phyloP scores from a whole-genome alignment of 1,140 invertebrate genomes.

The Papilio polytes region DNA sequence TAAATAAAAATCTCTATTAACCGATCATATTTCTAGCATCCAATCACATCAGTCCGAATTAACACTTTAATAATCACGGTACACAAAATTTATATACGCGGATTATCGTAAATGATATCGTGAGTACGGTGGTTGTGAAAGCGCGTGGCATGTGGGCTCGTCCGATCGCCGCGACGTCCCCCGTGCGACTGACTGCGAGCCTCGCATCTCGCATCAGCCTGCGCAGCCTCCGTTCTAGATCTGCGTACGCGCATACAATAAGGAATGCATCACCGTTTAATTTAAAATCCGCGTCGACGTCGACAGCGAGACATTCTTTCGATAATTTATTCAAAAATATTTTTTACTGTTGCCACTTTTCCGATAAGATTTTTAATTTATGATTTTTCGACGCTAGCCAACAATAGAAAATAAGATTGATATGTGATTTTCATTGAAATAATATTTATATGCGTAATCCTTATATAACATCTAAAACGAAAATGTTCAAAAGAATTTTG shows the following conservation, averaged over 20 bases:
- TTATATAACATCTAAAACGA: not conserved
- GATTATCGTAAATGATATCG: conserved; percentile 77
- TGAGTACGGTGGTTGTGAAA: conserved; percentile 53
- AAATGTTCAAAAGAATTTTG: not conserved
- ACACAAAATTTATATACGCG: conserved; percentile 48
- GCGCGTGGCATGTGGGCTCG: conserved; percentile 51
- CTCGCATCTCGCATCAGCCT: conserved; percentile 55
- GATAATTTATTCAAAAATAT: conserved; percentile 44
- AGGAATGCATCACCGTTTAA: conserved; percentile 59
- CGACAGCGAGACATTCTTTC: conserved; percentile 15
- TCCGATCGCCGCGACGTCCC: conserved; percentile 64
- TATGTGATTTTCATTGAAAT: not conserved
- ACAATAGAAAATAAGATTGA: not conserved
- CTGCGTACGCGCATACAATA: conserved; percentile 58
- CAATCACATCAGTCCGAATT: conserved; percentile 51
- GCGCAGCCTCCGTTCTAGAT: conserved; percentile 65
- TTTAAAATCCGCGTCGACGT: conserved; percentile 29
- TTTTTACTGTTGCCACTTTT: not conserved
- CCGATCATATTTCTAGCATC: conserved; percentile 55
- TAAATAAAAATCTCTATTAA: conserved; percentile 54
- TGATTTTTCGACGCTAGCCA: not conserved
- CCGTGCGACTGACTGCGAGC: conserved; percentile 69
- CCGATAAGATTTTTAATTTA: not conserved
- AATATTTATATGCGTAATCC: not conserved
- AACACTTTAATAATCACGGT: conserved; percentile 61